Evolutionary conservation across 2,797 vertebrate genomes (phyloP).

Genomic region (Manis javanica): DNA sequence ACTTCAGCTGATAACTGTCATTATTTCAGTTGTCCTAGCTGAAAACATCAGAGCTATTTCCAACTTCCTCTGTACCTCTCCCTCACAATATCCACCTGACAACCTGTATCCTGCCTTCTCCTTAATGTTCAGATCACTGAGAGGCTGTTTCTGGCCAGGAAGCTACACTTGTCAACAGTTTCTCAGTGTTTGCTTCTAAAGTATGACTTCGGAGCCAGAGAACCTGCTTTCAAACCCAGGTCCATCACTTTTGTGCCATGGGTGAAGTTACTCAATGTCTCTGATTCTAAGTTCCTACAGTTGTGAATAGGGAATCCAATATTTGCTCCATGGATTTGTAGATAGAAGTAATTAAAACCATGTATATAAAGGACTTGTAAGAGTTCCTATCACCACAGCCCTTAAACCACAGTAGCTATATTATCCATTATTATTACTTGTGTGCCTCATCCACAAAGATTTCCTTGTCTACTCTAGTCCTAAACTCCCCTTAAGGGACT

Average conservation of each 20-base stretch:
- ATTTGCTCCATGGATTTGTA: background rate
- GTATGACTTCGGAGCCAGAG: background rate
- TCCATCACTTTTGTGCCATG: background rate
- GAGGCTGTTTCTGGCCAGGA: background rate
- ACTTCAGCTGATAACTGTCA: too few relatives aligned
- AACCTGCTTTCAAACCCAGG: background rate
- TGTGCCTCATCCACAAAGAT: background rate
- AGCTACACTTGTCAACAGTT: background rate
- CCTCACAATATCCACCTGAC: background rate
- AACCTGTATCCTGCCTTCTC: background rate
- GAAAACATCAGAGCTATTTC: background rate
- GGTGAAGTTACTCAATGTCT: background rate
- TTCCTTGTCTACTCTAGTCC: background rate
- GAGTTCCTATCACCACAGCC: background rate
- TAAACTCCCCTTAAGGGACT: background rate
- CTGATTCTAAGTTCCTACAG: background rate
- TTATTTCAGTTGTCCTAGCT: background rate
- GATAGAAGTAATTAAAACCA: background rate
- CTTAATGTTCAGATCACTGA: background rate
- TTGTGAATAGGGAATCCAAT: background rate
- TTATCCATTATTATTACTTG: background rate
- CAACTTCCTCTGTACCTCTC: background rate
- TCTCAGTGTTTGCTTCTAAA: background rate
- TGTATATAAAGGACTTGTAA: background rate
- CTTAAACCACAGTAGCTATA: background rate